phyloP scores from a whole-genome alignment of 2,888 invertebrate genomes.

The Scaptomyza tumidula region DNA sequence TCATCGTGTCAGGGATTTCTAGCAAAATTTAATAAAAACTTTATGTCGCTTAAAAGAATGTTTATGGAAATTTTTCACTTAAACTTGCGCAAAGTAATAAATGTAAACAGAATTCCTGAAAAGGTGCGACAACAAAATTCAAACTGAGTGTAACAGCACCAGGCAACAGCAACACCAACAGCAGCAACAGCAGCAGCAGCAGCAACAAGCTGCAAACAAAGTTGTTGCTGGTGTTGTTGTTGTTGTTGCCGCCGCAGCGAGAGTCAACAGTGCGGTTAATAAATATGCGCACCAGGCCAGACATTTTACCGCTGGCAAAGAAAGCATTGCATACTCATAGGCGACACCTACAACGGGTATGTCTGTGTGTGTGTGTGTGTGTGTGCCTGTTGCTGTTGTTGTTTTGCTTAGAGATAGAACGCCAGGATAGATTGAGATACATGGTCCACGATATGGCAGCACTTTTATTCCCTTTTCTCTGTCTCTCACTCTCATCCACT shows the following conservation, averaged over 20 bases:
- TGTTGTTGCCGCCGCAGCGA: conserved; percentile 46
- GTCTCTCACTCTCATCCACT: background rate
- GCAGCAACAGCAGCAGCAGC: conserved; percentile 21
- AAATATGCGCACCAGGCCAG: conserved; percentile 71
- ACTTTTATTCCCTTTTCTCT: background rate
- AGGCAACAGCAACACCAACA: conserved; percentile 40
- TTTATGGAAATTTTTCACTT: conserved; percentile 83
- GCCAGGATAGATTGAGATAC: conserved; percentile 58
- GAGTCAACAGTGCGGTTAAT: conserved; percentile 77
- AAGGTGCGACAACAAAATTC: conserved; percentile 81
- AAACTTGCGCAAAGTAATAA: conserved; percentile 83
- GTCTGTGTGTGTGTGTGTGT: background rate
- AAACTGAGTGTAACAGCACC: conserved; percentile 48
- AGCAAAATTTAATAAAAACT: conserved; percentile 83
- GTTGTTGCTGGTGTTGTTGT: conserved; percentile 23
- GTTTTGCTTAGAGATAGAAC: conserved; percentile 42
- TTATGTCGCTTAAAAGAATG: conserved; percentile 83
- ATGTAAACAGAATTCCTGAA: conserved; percentile 82
- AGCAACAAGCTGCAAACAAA: conserved; percentile 54
- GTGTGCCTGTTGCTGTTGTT: conserved; percentile 49
- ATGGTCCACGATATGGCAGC: conserved; percentile 49
- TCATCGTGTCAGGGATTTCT: conserved; percentile 79
- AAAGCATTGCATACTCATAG: conserved; percentile 66
- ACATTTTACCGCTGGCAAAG: conserved; percentile 57
- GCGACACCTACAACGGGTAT: conserved; percentile 24